These are phyloP conservation scores for Cydia pomonella DNA, from an alignment of 1,140 invertebrate genomes.

Conservation along the genomic window DNA sequence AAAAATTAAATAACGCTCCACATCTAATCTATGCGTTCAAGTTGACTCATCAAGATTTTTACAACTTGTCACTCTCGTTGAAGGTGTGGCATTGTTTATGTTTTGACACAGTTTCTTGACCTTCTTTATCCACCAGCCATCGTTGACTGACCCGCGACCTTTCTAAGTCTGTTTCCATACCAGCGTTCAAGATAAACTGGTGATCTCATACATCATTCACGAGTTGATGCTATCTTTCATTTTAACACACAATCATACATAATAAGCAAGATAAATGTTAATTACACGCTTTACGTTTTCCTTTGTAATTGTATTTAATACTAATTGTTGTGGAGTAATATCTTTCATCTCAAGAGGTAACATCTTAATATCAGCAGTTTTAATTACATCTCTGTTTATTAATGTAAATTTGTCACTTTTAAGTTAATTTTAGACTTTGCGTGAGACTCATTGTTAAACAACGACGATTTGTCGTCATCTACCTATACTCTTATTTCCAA, in stretches of 20 bases:
- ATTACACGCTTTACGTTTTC: constrained; percentile 26
- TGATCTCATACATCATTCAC: neutral
- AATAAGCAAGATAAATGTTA: constrained; percentile 25
- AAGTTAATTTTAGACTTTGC: neutral
- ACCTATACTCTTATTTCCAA: too few relatives aligned
- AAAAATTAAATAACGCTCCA: neutral
- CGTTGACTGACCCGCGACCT: neutral
- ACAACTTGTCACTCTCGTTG: constrained; percentile 21
- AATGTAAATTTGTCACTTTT: neutral
- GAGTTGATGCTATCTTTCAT: constrained; percentile 33
- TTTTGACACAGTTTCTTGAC: constrained; percentile 33
- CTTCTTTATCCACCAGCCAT: neutral
- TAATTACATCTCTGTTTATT: neutral
- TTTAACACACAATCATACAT: constrained; percentile 32
- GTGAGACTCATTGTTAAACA: neutral
- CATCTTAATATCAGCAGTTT: constrained; percentile 9
- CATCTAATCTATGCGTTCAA: neutral
- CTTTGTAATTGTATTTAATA: constrained; percentile 15
- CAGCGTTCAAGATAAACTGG: neutral
- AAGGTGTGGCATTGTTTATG: constrained; percentile 29
- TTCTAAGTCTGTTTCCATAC: too few relatives aligned
- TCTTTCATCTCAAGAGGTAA: constrained; percentile 1
- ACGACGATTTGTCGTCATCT: too few relatives aligned
- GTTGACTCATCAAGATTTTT: neutral
- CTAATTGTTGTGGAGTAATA: constrained; percentile 23